phyloP scores from a whole-genome alignment of 2,888 invertebrate species.

The Trissonchulus sp. region DNA sequence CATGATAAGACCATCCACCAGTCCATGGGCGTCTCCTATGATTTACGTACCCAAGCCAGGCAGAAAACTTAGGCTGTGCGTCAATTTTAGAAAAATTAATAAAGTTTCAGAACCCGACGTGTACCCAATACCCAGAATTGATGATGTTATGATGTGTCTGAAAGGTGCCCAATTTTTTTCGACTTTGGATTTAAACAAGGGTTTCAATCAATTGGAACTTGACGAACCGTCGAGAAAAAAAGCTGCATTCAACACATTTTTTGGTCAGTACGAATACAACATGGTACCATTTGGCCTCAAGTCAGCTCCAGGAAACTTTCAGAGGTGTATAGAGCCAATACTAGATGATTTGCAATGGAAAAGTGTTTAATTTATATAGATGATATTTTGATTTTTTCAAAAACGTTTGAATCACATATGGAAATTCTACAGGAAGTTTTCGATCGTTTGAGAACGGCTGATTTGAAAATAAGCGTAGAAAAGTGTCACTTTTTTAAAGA shows the following conservation, averaged over 20 bases:
- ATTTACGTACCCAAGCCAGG: slow-evolving; percentile 42
- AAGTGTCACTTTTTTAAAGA: slow-evolving; percentile 23
- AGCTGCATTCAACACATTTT: slow-evolving; percentile 6
- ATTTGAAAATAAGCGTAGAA: not conserved
- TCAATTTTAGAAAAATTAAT: slow-evolving; percentile 40
- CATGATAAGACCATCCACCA: slow-evolving; percentile 2
- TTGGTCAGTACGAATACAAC: slow-evolving; percentile 35
- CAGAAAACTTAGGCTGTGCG: slow-evolving; percentile 37
- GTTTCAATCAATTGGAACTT: slow-evolving; percentile 30
- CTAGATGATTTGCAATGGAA: slow-evolving; percentile 12
- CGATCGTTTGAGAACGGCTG: slow-evolving; percentile 25
- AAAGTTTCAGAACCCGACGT: slow-evolving; percentile 31
- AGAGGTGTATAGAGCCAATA: slow-evolving; percentile 27
- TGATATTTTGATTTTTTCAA: slow-evolving; percentile 23
- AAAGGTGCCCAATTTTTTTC: slow-evolving; percentile 15
- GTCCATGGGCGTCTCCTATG: slow-evolving; percentile 12
- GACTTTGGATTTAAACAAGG: slow-evolving; percentile 27
- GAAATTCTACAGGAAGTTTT: slow-evolving; percentile 11
- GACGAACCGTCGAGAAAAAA: not conserved
- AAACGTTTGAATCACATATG: not conserved
- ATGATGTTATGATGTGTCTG: slow-evolving; percentile 30
- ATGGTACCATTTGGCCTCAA: slow-evolving; percentile 36
- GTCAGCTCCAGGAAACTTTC: slow-evolving; percentile 35
- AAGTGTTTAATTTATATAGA: slow-evolving; percentile 26
- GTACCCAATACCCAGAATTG: slow-evolving; percentile 33